A percentile compares a stretch with the other conserved stretches of the same genome.
phyloP scores from a whole-genome alignment of 2,113 vertebrate species.

The Phylloscopus whistleri region DNA sequence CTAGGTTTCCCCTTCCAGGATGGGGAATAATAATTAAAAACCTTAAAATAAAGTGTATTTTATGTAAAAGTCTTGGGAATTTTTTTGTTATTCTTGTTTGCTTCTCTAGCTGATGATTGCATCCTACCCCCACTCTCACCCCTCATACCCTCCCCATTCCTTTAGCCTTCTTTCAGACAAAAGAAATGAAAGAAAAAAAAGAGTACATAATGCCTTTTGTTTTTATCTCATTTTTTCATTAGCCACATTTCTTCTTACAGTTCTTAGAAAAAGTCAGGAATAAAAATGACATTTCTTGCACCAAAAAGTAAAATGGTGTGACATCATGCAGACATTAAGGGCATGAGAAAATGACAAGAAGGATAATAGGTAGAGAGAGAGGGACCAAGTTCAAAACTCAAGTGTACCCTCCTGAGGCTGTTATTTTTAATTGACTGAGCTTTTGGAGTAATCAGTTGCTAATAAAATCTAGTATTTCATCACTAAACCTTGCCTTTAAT shows the following conservation, averaged over 20 bases:
- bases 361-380: neutral
- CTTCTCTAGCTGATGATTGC: neutral
- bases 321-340: neutral
- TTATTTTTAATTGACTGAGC: neutral
- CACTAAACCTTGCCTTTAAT: neutral
- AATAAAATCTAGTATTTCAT: conserved; percentile 19
- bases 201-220: fast-evolving
- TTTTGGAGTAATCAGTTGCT: neutral
- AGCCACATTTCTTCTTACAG: neutral
- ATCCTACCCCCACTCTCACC: neutral
- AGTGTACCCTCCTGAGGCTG: neutral
- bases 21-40: neutral
- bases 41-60: neutral
- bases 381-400: neutral
- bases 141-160: neutral
- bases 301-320: neutral
- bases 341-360: neutral
- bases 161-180: neutral
- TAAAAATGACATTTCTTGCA: neutral
- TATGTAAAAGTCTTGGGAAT: neutral
- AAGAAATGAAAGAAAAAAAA: neutral
- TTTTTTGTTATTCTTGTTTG: neutral
- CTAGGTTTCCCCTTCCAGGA: neutral
- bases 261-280: neutral
- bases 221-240: neutral